Evolutionary conservation across 2,888 invertebrate species (phyloP).

Genomic region (Leptinotarsa rubiginosa): DNA sequence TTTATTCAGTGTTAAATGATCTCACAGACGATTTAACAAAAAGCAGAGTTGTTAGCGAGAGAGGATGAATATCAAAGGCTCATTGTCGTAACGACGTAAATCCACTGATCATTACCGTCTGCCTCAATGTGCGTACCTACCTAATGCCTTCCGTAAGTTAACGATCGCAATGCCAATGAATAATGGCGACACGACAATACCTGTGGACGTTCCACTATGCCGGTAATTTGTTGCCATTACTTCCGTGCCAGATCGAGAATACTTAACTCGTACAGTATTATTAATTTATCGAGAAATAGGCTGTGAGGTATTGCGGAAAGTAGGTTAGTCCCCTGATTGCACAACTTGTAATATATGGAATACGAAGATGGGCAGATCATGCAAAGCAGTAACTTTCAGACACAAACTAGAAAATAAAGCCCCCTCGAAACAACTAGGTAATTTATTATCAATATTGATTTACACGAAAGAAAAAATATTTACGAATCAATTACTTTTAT

Average conservation of each 20-base stretch:
- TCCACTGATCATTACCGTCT: conserved; percentile 49
- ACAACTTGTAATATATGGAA: too few relatives aligned
- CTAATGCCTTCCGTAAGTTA: conserved; percentile 56
- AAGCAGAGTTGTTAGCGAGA: conserved; percentile 24
- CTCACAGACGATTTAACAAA: conserved; percentile 43
- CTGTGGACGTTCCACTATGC: not conserved
- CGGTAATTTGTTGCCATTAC: not conserved
- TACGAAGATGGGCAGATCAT: too few relatives aligned
- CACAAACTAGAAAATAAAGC: too few relatives aligned
- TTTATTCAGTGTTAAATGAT: conserved; percentile 41
- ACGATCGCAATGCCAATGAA: conserved; percentile 36
- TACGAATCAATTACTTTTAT: too few relatives aligned
- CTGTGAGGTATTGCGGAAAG: too few relatives aligned
- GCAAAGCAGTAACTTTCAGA: too few relatives aligned
- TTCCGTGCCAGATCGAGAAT: conserved; percentile 3
- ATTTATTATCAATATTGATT: too few relatives aligned
- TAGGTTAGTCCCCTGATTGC: too few relatives aligned
- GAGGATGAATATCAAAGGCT: conserved; percentile 27
- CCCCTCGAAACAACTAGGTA: too few relatives aligned
- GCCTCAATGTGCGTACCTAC: conserved; percentile 44
- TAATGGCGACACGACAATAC: conserved; percentile 17
- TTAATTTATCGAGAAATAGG: too few relatives aligned
- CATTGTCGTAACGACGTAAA: conserved; percentile 41
- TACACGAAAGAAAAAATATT: too few relatives aligned
- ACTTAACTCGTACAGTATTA: not conserved